These are phyloP conservation scores for Horisme vitalbata DNA, from an alignment of 2,888 invertebrate genomes.

Conservation along the genomic window DNA sequence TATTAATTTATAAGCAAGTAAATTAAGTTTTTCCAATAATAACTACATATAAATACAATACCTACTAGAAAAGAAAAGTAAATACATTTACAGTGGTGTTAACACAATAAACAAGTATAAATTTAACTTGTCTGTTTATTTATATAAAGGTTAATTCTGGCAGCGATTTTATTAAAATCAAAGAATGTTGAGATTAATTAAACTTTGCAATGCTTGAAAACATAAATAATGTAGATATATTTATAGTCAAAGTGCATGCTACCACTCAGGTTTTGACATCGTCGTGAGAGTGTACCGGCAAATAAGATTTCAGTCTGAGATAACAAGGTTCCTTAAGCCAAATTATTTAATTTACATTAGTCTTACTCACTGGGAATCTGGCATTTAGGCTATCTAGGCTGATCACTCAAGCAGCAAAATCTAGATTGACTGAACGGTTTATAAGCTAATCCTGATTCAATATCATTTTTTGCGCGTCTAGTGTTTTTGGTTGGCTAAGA, in stretches of 20 bases:
- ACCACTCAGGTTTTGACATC: constrained; percentile 15
- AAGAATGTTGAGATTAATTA: too few relatives aligned
- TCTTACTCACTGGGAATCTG: constrained; percentile 77
- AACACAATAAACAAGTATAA: too few relatives aligned
- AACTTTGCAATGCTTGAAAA: background rate
- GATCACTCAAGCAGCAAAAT: constrained; percentile 77
- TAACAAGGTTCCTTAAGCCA: constrained; percentile 28
- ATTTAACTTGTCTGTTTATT: too few relatives aligned
- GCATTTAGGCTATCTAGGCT: constrained; percentile 78
- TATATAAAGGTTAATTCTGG: too few relatives aligned
- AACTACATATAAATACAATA: too few relatives aligned
- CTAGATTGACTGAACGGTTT: constrained; percentile 76
- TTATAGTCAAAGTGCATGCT: background rate
- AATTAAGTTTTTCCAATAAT: too few relatives aligned
- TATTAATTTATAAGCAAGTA: too few relatives aligned
- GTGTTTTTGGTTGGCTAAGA: constrained; percentile 32
- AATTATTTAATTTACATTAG: constrained; percentile 41
- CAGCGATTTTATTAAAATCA: too few relatives aligned
- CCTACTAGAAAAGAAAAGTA: too few relatives aligned
- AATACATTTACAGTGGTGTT: too few relatives aligned
- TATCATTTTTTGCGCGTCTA: constrained; percentile 69
- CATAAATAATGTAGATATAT: background rate
- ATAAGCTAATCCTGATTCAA: constrained; percentile 78
- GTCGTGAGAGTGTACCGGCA: constrained; percentile 16
- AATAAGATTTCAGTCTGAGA: constrained; percentile 21